phyloP scores from a whole-genome alignment of 2,797 vertebrate genomes.

The Epinephelus coioides region DNA sequence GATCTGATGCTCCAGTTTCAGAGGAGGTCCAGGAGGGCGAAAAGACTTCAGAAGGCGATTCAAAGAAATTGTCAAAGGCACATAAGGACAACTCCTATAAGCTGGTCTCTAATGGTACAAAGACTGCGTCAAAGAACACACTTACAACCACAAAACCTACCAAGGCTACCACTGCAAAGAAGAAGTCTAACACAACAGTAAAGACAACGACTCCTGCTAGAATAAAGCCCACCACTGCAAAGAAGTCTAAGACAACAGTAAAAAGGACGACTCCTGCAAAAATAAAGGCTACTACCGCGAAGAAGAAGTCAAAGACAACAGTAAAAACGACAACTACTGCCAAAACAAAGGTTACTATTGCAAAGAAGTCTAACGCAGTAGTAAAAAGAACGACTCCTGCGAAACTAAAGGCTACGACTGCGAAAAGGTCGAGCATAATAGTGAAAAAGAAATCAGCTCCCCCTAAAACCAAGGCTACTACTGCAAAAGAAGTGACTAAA shows the following conservation, averaged over 20 bases:
- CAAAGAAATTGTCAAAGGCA: slow-evolving; percentile 42
- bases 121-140: slow-evolving; percentile 22
- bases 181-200: slow-evolving; percentile 18
- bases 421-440: slow-evolving; percentile 13
- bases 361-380: slow-evolving; percentile 26
- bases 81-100: slow-evolving; percentile 42
- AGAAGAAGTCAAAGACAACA: slow-evolving; percentile 31
- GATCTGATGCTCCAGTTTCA: slow-evolving; percentile 53
- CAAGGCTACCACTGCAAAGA: slow-evolving; percentile 34
- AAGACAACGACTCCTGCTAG: slow-evolving; percentile 43
- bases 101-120: slow-evolving; percentile 42
- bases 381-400: slow-evolving; percentile 39
- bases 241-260: slow-evolving; percentile 16
- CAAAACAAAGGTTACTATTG: slow-evolving; percentile 38
- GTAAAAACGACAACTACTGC: slow-evolving; percentile 39
- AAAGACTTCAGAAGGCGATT: slow-evolving; percentile 13
- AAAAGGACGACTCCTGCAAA: slow-evolving; percentile 43
- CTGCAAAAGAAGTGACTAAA: slow-evolving; percentile 49
- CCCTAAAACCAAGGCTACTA: slow-evolving; percentile 42
- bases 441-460: slow-evolving; percentile 46
- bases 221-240: slow-evolving; percentile 42
- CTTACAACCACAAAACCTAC: slow-evolving; percentile 34
- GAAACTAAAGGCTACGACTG: slow-evolving; percentile 38
- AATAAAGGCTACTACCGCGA: slow-evolving; percentile 42
- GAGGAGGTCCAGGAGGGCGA: slow-evolving; percentile 31